phyloP scores from a whole-genome alignment of 2,113 vertebrate species.

The Cercocebus atys region DNA sequence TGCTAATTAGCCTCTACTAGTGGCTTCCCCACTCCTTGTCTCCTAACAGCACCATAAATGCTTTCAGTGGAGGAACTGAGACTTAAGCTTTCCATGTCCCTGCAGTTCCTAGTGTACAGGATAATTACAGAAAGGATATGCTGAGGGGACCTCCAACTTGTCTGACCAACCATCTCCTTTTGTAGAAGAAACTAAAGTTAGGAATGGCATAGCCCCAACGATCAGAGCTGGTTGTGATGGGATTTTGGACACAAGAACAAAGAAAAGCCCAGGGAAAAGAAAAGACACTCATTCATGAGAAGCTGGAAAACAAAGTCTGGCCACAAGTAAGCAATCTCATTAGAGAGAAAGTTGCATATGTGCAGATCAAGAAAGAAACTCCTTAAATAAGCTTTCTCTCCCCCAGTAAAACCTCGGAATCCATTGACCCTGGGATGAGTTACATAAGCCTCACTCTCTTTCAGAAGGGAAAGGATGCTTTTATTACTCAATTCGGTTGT shows the following conservation, averaged over 20 bases:
- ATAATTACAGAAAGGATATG: neutral
- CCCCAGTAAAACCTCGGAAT: neutral
- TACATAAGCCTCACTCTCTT: neutral
- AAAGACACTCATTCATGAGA: neutral
- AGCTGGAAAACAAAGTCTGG: neutral
- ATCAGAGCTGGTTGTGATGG: neutral
- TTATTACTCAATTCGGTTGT: neutral
- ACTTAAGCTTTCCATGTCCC: neutral
- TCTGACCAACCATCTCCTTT: neutral
- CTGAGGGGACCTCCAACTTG: neutral
- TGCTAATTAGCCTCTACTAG: neutral
- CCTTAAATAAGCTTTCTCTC: neutral
- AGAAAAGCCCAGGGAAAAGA: neutral
- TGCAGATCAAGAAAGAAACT: neutral
- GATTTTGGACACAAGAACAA: neutral
- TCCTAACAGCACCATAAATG: neutral
- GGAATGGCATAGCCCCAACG: neutral
- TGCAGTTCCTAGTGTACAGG: neutral
- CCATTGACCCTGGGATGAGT: neutral
- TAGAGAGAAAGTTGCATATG: neutral
- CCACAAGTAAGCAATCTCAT: neutral
- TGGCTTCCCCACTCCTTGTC: neutral
- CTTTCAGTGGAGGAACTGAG: neutral
- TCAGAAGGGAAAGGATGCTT: neutral
- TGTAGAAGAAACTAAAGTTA: neutral